Conservation (phyloP, 2,888 invertebrate species). For the Tineola bisselliella region DNA sequence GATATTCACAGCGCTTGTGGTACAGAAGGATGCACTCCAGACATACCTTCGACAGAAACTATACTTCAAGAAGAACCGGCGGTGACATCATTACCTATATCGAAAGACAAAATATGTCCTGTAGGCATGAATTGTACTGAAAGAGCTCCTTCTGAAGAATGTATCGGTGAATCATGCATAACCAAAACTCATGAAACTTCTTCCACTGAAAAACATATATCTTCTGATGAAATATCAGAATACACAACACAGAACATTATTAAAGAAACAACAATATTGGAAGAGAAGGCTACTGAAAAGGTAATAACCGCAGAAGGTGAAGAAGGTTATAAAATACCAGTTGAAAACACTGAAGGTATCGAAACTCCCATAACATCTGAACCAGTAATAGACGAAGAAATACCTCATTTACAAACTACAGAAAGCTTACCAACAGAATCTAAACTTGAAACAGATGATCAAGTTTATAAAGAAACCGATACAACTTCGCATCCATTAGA, state of each 20-base stretch:
- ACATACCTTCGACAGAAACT: background rate
- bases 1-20: conserved; percentile 24
- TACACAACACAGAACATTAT: background rate
- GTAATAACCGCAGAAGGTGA: background rate
- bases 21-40: conserved; percentile 23
- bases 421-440: background rate
- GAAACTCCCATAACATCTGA: background rate
- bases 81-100: background rate
- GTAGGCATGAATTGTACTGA: background rate
- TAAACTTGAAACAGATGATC: background rate
- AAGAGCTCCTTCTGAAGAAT: conserved; percentile 19
- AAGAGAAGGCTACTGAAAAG: background rate
- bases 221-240: background rate
- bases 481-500: background rate
- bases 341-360: background rate
- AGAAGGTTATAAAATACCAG: background rate
- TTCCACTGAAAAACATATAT: background rate
- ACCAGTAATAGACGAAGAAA: background rate
- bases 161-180: conserved; percentile 22
- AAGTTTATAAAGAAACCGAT: background rate
- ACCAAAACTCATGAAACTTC: conserved; percentile 12
- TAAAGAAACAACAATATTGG: background rate
- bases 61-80: conserved; percentile 11
- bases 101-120: background rate
- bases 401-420: background rate